Evolutionary conservation across 2,113 vertebrate species (phyloP).

Genomic region (Tinamus guttatus): DNA sequence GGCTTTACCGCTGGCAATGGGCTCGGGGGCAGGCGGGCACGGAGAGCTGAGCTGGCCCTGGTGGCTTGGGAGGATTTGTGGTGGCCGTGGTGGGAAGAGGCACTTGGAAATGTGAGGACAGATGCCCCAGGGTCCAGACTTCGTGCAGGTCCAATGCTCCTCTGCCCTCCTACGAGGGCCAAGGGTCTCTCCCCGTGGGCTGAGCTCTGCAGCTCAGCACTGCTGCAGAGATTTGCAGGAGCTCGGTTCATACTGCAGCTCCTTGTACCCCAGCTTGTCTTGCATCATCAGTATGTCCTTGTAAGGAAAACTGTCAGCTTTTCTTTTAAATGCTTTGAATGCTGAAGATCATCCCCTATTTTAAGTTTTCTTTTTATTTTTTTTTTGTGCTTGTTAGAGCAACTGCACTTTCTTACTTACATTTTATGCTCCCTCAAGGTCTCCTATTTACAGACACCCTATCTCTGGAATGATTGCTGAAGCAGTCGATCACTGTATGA

Average conservation of each 20-base stretch:
- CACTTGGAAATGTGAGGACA: not conserved
- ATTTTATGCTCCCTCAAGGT: slow-evolving; percentile 60
- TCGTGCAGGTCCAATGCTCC: not conserved
- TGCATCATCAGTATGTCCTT: not conserved
- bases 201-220: not conserved
- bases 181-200: not conserved
- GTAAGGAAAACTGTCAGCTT: slow-evolving; percentile 3
- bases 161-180: fast-evolving
- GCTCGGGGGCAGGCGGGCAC: not conserved
- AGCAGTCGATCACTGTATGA: slow-evolving; percentile 58
- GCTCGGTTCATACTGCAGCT: not conserved
- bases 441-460: slow-evolving; percentile 48
- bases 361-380: slow-evolving; percentile 43
- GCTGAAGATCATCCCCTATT: slow-evolving; percentile 38
- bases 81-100: not conserved
- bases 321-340: slow-evolving; percentile 27
- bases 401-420: slow-evolving; percentile 40
- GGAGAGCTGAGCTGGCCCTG: not conserved
- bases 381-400: slow-evolving; percentile 31
- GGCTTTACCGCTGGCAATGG: not conserved
- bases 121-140: not conserved
- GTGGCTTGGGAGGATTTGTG: too few species aligned
- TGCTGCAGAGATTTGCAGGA: not conserved
- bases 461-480: slow-evolving; percentile 64
- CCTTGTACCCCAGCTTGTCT: not conserved